These are phyloP conservation scores for Pristionchus entomophagus DNA, from an alignment of 2,888 invertebrate genomes.

Conservation along the genomic window DNA sequence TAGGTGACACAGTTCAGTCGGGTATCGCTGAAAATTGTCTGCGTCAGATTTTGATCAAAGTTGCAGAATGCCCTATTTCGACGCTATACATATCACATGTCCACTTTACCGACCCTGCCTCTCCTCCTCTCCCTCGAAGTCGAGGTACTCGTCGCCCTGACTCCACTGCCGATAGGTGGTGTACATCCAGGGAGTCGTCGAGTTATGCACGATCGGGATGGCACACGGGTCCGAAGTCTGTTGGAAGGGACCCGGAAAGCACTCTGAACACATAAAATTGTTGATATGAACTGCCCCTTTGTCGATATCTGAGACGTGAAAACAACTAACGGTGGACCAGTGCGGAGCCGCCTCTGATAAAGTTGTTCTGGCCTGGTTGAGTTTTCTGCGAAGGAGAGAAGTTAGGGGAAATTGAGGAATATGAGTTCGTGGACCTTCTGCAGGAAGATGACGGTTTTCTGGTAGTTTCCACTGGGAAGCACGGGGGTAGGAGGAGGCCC, in stretches of 20 bases:
- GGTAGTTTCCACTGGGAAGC: slow-evolving; percentile 53
- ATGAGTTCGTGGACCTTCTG: slow-evolving; percentile 48
- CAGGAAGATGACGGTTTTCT: slow-evolving; percentile 76
- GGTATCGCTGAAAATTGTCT: too few relatives aligned
- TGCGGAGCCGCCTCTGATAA: slow-evolving; percentile 77
- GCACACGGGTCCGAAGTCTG: slow-evolving; percentile 70
- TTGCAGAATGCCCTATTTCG: too few relatives aligned
- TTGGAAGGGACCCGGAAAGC: slow-evolving; percentile 73
- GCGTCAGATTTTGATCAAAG: not conserved
- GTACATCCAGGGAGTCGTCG: slow-evolving; percentile 63
- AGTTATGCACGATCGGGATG: slow-evolving; percentile 67
- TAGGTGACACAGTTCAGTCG: not conserved
- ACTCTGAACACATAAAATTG: slow-evolving; percentile 65
- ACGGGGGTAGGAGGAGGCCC: slow-evolving; percentile 53
- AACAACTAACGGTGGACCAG: slow-evolving; percentile 18
- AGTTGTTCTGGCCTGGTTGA: slow-evolving; percentile 77
- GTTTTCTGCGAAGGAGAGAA: slow-evolving; percentile 64
- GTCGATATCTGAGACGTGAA: too few relatives aligned
- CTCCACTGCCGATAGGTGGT: slow-evolving; percentile 68
- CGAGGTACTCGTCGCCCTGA: slow-evolving; percentile 68
- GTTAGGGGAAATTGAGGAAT: not conserved
- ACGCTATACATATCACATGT: too few relatives aligned
- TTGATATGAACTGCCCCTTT: not conserved
- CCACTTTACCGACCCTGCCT: slow-evolving; percentile 68
- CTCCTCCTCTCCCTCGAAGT: slow-evolving; percentile 70